These are phyloP conservation scores for Belonocnema kinseyi DNA, from an alignment of 1,140 invertebrate species.

Conservation along the genomic window DNA sequence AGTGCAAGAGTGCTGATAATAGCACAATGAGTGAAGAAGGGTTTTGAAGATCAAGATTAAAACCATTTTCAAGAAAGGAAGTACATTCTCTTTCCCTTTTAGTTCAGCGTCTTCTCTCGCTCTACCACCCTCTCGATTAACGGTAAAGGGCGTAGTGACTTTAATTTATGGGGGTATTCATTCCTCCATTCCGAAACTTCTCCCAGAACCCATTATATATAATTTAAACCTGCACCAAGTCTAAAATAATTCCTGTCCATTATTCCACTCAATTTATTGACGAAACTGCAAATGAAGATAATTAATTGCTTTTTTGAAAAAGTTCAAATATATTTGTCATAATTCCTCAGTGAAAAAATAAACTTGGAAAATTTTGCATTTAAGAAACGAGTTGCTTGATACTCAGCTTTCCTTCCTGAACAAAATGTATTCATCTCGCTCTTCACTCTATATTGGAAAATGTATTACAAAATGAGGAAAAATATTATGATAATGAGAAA, in stretches of 20 bases:
- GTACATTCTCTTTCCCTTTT: constrained; percentile 5
- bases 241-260: constrained; percentile 1
- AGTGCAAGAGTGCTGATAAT: constrained; percentile 30
- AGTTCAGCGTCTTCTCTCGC: not conserved
- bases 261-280: not conserved
- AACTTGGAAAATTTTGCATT: not conserved
- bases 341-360: too few relatives aligned
- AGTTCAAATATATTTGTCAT: not conserved
- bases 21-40: constrained; percentile 17
- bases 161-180: constrained; percentile 28
- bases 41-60: constrained; percentile 28
- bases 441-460: not conserved
- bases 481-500: constrained; percentile 29
- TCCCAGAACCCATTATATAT: not conserved
- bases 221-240: not conserved
- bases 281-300: not conserved
- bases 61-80: constrained; percentile 23
- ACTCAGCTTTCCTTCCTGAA: not conserved
- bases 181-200: constrained; percentile 14
- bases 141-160: constrained; percentile 1
- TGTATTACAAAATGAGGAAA: constrained; percentile 9
- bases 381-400: not conserved
- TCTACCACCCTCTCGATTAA: constrained; percentile 27
- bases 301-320: not conserved
- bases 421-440: not conserved